A percentile compares a stretch with the other conserved stretches of the same genome.
Conservation (phyloP, 2,113 vertebrate genomes). For the Peromyscus polionotus region DNA sequence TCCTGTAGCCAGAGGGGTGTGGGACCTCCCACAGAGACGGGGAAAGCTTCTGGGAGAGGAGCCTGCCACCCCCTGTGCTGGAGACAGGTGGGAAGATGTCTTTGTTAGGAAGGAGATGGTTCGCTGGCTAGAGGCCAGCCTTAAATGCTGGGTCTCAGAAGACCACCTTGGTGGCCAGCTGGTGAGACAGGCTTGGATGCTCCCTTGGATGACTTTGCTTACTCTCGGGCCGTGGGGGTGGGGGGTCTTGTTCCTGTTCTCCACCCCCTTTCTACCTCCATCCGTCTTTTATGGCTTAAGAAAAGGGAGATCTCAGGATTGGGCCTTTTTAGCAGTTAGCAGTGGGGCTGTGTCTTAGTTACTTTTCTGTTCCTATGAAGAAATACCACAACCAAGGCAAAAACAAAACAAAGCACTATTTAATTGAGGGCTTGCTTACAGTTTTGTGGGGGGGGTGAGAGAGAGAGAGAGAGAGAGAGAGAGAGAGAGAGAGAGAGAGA, state of each 20-base stretch:
- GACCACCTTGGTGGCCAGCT: slow-evolving; percentile 61
- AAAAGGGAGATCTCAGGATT: not conserved
- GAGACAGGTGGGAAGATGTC: slow-evolving; percentile 52
- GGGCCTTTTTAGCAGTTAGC: not conserved
- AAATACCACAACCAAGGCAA: not conserved
- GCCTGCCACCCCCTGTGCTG: not conserved
- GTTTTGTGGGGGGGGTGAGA: not conserved
- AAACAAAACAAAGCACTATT: not conserved
- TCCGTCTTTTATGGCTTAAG: not conserved
- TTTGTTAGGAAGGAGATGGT: slow-evolving; percentile 55
- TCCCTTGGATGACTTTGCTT: slow-evolving; percentile 17
- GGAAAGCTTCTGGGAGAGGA: not conserved
- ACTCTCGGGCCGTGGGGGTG: not conserved
- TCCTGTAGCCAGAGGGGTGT: not conserved
- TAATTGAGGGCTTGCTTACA: not conserved
- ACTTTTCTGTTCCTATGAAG: not conserved
- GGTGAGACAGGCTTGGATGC: slow-evolving; percentile 25
- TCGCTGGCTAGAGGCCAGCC: slow-evolving; percentile 62
- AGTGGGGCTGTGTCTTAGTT: not conserved
- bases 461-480: too few species aligned
- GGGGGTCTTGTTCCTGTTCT: not conserved
- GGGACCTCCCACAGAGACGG: not conserved
- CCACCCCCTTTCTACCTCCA: not conserved
- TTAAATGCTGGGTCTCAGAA: slow-evolving; percentile 17
- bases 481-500: too few species aligned